Evolutionary conservation across 2,113 vertebrate genomes (phyloP), one percentile per base, ranked within the genome.

Genomic region (Eleginops maclovinus): DNA sequence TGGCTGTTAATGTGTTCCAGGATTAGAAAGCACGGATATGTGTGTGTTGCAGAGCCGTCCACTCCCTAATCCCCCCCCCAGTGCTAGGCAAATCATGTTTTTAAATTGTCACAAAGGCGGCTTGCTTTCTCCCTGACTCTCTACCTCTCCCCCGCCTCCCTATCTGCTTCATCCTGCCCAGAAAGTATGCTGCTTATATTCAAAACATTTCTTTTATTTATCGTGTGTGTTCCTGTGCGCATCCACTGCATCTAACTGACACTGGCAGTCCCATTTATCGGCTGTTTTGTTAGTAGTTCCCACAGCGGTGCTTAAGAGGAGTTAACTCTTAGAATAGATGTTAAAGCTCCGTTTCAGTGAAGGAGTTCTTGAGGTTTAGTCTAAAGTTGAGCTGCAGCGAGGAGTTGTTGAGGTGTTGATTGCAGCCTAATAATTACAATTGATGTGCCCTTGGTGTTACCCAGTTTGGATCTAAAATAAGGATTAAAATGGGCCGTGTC

Each of bases 1-100:
- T 81, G 60, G 74, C 56, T 89, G 83, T 88, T 91, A 92, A 84
- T 92, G 82, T 90, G 83, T 86, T 89, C 78, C 36, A 77, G 89
- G 91, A 94, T 93, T 91, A 93, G 83, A 91, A 87, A 60, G 65
- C 74, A 16, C 63, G 54, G 65, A 75, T 81, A 13, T 69, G 56
- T 80, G 56, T 53, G 64, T 76, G 64, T 77, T 69, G 72, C 24
- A 36, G 61, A 82, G 72, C 72, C 40, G 87, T 77, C 83, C 83
- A 81, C 60, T 82, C 49, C 22, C 58, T 88, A 85, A 92, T 91
- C 68, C 80, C 81, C n/a, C 65, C 77, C 41, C 50, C 64, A 75
- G 83, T 65, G 69, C 66, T 79, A 43, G 51, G 79, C 54, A 85
- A 87, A 86, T 86, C 75, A 81, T 64, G 62, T 74, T 84, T 85